phyloP scores from a whole-genome alignment of 2,888 invertebrate species.

The Aleiodes alternator region DNA sequence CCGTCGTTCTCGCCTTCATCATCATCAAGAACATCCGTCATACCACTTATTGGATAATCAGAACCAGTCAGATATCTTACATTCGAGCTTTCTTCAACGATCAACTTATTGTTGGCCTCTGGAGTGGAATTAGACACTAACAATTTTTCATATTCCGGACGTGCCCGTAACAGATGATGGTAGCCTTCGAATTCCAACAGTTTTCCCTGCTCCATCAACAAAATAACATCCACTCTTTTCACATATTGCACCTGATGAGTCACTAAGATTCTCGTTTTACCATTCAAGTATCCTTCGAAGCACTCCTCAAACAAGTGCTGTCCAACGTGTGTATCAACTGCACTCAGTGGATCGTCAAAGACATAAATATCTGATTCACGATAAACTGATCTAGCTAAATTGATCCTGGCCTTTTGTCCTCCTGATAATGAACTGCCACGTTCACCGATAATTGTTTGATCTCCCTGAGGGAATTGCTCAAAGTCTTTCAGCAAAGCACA shows the following conservation, averaged over 20 bases:
- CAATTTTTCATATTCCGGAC: constrained; percentile 86
- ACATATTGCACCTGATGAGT: too few relatives aligned
- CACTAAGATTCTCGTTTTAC: constrained; percentile 74
- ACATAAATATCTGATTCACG: constrained; percentile 91
- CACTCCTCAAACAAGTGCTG: constrained; percentile 92
- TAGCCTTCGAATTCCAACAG: constrained; percentile 78
- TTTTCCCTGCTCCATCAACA: constrained; percentile 40
- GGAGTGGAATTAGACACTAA: constrained; percentile 69
- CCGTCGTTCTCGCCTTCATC: constrained; percentile 45
- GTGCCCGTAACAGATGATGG: constrained; percentile 83
- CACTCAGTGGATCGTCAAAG: constrained; percentile 86
- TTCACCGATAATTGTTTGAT: constrained; percentile 78
- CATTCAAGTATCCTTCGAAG: constrained; percentile 78
- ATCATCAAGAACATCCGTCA: constrained; percentile 52
- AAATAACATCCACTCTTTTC: constrained; percentile 66
- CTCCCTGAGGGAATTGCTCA: constrained; percentile 50
- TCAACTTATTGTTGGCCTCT: not conserved
- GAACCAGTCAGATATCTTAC: constrained; percentile 78
- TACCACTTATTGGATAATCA: constrained; percentile 65
- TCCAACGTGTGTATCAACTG: constrained; percentile 83
- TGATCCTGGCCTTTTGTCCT: constrained; percentile 85
- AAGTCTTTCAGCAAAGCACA: constrained; percentile 76
- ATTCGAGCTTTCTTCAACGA: constrained; percentile 61
- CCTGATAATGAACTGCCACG: constrained; percentile 91
- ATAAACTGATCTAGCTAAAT: constrained; percentile 91